Percentiles rank a stretch among this genome's conserved stretches.
These are phyloP conservation scores for Pachycephala philippinensis DNA, from an alignment of 2,113 vertebrate species.

Conservation along the genomic window DNA sequence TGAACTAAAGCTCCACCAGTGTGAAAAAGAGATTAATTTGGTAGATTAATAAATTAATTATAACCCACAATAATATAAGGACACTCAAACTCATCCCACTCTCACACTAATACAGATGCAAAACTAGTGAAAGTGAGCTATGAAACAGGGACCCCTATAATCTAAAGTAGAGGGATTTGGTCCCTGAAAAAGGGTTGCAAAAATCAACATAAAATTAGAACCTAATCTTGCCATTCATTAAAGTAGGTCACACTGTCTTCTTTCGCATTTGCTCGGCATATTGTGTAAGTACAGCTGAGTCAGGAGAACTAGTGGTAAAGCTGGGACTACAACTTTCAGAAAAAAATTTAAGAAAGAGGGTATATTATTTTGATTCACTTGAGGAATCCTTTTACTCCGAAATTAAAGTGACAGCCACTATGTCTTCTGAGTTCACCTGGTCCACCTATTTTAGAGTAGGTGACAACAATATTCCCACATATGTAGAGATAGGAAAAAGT, in stretches of 20 bases:
- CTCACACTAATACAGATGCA: neutral
- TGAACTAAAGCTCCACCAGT: neutral
- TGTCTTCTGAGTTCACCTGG: neutral
- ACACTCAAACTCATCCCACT: neutral
- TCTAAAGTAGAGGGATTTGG: neutral
- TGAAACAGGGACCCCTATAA: neutral
- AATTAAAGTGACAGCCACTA: neutral
- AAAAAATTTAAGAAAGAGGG: neutral
- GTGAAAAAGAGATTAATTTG: neutral
- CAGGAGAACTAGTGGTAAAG: neutral
- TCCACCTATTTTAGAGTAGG: neutral
- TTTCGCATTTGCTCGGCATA: neutral
- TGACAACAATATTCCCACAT: neutral
- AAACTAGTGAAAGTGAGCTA: neutral
- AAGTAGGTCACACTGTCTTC: neutral
- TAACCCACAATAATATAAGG: neutral
- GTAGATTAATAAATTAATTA: constrained; percentile 6
- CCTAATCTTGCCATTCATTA: neutral
- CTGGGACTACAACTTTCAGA: neutral
- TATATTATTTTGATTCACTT: neutral
- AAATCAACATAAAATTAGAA: neutral
- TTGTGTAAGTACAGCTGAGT: neutral
- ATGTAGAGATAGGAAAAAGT: neutral
- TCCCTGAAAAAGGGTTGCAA: neutral
- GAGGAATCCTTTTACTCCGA: neutral